Evolutionary conservation across 2,113 vertebrate genomes (phyloP), one percentile per base, ranked within the genome.

Genomic region (Myotis davidii): DNA sequence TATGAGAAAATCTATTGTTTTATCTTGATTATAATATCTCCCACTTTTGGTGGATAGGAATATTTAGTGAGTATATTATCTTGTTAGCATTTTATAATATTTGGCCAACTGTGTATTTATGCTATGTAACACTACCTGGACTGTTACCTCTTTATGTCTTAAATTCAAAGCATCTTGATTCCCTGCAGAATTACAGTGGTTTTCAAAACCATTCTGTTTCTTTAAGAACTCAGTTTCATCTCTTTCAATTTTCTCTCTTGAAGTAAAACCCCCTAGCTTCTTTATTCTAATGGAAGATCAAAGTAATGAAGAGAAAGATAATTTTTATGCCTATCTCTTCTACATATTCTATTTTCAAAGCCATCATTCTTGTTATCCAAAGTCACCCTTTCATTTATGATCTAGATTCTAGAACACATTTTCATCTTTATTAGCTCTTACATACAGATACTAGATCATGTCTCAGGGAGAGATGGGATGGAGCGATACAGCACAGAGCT

Each of bases 161-260:
- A n/a, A 65, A 92, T 79, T 64, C 7, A 59, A 74, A 85, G 2
- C 4, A 48, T 64, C 20, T 82, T 61, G 56, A 90, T 72, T 81
- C 29, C n/a, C 45, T 79, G n/a, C 29, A 59, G 88, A 89, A 90
- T 89, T 85, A 70, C 21, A 48, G 37, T 7, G 69, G 4, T 88
- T 95, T n/a, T 54, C 10, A 27, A 39, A 96, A n/a, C 9, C 17
- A 39, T 48, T n/a, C 10, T 21, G 9, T 52, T 8, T 64, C 1
- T 21, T 84, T 76, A 88, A 83, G 61, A 78, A 95, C 10, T 90
- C 54, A 77, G 21, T 81, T 3, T 90, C 18, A 6, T 50, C 16
- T 76, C 52, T 88, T 94, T 85, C 13, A 64, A 17, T 93, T 90
- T 88, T 85, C 32, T 84, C 20, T 76, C 42, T 90, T 48, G 25